Evolutionary conservation across 2,797 vertebrate genomes (phyloP), one percentile per base, ranked within the genome.

Genomic region (Mallotus villosus): DNA sequence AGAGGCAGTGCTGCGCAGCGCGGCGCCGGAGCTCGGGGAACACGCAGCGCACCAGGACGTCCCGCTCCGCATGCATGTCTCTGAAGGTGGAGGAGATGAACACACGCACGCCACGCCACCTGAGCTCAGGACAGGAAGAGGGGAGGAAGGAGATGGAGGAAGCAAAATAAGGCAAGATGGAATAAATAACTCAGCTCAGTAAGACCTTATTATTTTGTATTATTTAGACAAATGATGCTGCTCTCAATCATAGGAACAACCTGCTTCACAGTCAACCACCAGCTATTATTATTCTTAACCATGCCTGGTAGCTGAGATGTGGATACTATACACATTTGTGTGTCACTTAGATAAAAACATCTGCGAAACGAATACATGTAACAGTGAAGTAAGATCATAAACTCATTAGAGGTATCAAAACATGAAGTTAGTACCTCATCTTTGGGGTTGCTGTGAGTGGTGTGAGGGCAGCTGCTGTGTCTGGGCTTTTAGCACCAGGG

Each of bases 41-140:
- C 63, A 97, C 90, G 0, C 82, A 85, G 3, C 90, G 92, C 65
- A 95, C 92, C 79, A 97, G 74, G 68, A 96, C 58, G 79, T 97
- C 94, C 0, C 96, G 91, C 85, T 97, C 96, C 0, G 93, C 91
- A 0, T 95, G 94, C 95, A 97, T 97, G 90, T 97, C 96, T 71
- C 95, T 92, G 85, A 97, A 97, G 11, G 96, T 97, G 72, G 96
- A 97, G 14, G 96, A 97, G 82, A 97, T 89, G 62, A 97, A 97
- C 6, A 97, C 87, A 0, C 94, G 92, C 17, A 97, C 78, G 0
- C 84, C 88, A 68, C 77, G 87, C 96, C 95, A 97, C 75, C 96
- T 97, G 78, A 3, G 37, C 9, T 12, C 37, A 41, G 41, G 41
- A 46, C 41, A 46, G 22, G 3, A 3, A 19, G 67, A n/a, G 16